Evolutionary conservation across 2,888 invertebrate species (phyloP).

Genomic region (Drosophila percnosoma): DNA sequence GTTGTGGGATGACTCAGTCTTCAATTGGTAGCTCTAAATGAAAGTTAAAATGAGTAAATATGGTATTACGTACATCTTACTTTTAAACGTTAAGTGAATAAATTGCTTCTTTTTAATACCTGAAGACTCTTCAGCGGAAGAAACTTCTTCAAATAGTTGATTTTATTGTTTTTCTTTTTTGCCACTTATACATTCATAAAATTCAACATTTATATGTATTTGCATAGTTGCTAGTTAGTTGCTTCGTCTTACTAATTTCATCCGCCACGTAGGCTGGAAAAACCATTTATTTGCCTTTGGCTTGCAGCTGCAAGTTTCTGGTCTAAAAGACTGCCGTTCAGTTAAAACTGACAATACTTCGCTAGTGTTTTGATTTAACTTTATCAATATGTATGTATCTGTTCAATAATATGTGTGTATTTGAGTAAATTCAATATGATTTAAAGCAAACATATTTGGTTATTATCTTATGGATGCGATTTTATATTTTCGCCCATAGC

Average conservation of each 20-base stretch:
- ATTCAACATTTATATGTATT: slow-evolving; percentile 66
- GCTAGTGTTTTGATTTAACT: slow-evolving; percentile 10
- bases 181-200: slow-evolving; percentile 56
- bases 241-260: slow-evolving; percentile 9
- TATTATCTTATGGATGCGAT: slow-evolving; percentile 54
- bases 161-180: slow-evolving; percentile 56
- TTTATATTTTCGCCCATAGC: slow-evolving; percentile 41
- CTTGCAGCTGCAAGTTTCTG: slow-evolving; percentile 41
- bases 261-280: slow-evolving; percentile 24
- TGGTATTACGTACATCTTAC: not conserved
- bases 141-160: slow-evolving; percentile 58
- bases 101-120: slow-evolving; percentile 32
- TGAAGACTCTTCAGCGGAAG: slow-evolving; percentile 47
- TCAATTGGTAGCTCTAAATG: slow-evolving; percentile 7
- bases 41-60: not conserved
- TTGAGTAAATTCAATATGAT: slow-evolving; percentile 78
- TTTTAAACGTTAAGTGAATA: slow-evolving; percentile 3
- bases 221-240: slow-evolving; percentile 33
- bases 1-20: slow-evolving; percentile 56
- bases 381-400: slow-evolving; percentile 15
- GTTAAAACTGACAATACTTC: slow-evolving; percentile 11
- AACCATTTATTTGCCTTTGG: slow-evolving; percentile 25
- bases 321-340: slow-evolving; percentile 26
- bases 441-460: slow-evolving; percentile 64
- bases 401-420: slow-evolving; percentile 76